Conservation (phyloP, 2,113 vertebrate genomes). For the Micromys minutus region DNA sequence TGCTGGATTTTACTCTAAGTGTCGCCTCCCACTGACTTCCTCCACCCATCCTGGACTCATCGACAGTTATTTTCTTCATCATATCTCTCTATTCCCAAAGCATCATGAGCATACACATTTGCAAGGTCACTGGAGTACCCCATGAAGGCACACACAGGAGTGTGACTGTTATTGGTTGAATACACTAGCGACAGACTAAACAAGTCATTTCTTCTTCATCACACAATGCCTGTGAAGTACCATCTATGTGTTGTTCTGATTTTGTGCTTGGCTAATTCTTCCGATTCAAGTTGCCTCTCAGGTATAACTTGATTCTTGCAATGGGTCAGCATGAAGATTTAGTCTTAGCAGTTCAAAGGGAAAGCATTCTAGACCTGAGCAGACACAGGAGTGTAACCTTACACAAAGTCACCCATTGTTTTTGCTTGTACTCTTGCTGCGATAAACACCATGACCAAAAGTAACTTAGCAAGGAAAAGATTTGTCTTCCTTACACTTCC, state of each 20-base stretch:
- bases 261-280: neutral
- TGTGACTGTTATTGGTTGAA: no score
- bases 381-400: accelerated
- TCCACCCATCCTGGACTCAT: neutral
- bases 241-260: neutral
- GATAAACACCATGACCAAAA: neutral
- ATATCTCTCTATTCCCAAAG: neutral
- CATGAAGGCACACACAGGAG: neutral
- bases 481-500: neutral
- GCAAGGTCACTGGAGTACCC: neutral
- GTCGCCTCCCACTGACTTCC: neutral
- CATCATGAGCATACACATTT: neutral
- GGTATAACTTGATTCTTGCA: neutral
- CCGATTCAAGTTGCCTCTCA: neutral
- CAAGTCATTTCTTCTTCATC: neutral
- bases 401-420: neutral
- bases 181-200: no score
- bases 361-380: no score
- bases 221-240: neutral
- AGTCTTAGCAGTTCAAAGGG: neutral
- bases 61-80: no score
- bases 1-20: neutral
- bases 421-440: neutral
- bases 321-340: neutral
- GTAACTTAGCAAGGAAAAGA: neutral